Conservation (phyloP, 1,140 invertebrate species). For the Teleopsis dalmanni region DNA sequence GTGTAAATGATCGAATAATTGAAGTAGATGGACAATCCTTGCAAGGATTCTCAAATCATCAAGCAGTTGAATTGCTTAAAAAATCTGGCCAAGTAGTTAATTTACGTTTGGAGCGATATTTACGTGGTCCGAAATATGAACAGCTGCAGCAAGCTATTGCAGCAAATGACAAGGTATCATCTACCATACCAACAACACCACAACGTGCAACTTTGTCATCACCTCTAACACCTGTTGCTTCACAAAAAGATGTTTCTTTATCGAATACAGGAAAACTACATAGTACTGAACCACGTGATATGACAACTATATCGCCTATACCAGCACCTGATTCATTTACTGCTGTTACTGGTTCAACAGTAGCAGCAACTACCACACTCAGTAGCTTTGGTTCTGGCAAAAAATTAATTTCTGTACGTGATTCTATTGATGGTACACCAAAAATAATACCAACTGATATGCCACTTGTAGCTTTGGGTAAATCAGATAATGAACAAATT, state of each 20-base stretch:
- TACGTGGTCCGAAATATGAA: constrained; percentile 90
- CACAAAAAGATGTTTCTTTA: constrained; percentile 8
- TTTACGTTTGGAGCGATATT: constrained; percentile 82
- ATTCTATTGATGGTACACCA: constrained; percentile 28
- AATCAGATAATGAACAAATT: constrained; percentile 14
- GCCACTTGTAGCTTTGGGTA: constrained; percentile 11
- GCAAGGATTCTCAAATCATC: constrained; percentile 90
- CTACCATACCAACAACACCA: constrained; percentile 52
- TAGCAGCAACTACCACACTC: constrained; percentile 23
- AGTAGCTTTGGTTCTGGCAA: constrained; percentile 35
- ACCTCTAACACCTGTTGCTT: constrained; percentile 17
- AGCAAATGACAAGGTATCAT: constrained; percentile 66
- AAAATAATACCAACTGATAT: constrained; percentile 34
- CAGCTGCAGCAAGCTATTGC: constrained; percentile 90
- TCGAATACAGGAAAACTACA: constrained; percentile 1
- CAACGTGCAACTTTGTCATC: constrained; percentile 26
- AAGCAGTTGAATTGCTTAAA: constrained; percentile 87
- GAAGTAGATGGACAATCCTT: constrained; percentile 89
- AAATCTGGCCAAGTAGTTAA: constrained; percentile 82
- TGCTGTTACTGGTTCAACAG: constrained; percentile 11
- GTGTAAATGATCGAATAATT: constrained; percentile 95
- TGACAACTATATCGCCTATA: constrained; percentile 9
- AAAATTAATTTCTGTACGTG: constrained; percentile 28
- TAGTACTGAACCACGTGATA: constrained; percentile 1
- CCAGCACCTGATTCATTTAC: constrained; percentile 28